Evolutionary conservation across 2,797 vertebrate species (phyloP).

Genomic region (Protonibea diacanthus): DNA sequence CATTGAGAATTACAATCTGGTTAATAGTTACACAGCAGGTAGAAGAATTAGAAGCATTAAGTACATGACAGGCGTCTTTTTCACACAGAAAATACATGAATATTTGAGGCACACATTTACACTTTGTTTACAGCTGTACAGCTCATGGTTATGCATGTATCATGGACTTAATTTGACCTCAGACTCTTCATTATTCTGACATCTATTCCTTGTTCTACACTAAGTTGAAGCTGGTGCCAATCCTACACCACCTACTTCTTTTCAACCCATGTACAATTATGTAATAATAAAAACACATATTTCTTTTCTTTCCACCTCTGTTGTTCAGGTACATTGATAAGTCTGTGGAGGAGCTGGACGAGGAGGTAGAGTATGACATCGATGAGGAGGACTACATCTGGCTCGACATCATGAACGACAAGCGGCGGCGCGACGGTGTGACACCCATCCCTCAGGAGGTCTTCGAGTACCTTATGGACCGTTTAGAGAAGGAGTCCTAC

Average conservation of each 20-base stretch:
- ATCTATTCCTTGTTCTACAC: slow-evolving; percentile 14
- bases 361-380: slow-evolving; percentile 99
- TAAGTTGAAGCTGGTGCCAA: background rate
- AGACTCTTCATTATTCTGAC: background rate
- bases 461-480: slow-evolving; percentile 99
- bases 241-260: background rate
- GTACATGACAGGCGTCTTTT: background rate
- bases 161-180: background rate
- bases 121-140: slow-evolving; percentile 3
- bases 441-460: slow-evolving; percentile 97
- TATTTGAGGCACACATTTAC: slow-evolving; percentile 12
- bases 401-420: slow-evolving; percentile 99
- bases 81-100: background rate
- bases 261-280: background rate
- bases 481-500: slow-evolving; percentile 98
- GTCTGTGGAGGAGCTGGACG: slow-evolving; percentile 97
- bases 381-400: slow-evolving; percentile 99
- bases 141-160: background rate
- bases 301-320: background rate
- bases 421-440: slow-evolving; percentile 93
- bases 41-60: background rate
- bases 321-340: slow-evolving; percentile 95
- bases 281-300: background rate
- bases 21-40: background rate
- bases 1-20: background rate